These are phyloP conservation scores for Noctua janthina DNA, from an alignment of 2,888 invertebrate genomes.

Conservation along the genomic window DNA sequence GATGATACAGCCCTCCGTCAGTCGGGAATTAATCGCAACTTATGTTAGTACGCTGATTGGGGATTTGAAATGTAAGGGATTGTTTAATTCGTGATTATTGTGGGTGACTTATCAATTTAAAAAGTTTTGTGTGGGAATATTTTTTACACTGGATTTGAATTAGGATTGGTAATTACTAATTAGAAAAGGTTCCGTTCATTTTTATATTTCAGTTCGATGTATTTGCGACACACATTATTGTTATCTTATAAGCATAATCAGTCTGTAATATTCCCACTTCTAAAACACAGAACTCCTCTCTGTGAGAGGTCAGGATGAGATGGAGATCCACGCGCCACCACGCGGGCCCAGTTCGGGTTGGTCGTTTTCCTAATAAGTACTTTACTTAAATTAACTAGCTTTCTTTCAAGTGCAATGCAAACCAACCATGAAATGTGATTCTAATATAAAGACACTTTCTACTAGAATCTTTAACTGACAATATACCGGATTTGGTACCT, in stretches of 20 bases:
- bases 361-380: neutral
- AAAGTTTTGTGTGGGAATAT: neutral
- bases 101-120: constrained; percentile 27
- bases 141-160: neutral
- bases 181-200: neutral
- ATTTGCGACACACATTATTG: neutral
- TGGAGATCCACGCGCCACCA: neutral
- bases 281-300: neutral
- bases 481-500: constrained; percentile 33
- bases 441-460: constrained; percentile 13
- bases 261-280: accelerated
- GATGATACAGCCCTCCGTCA: constrained; percentile 41
- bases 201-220: neutral
- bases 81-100: constrained; percentile 36
- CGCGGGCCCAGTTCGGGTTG: neutral
- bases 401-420: neutral
- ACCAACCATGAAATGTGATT: neutral
- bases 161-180: neutral
- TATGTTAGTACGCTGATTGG: constrained; percentile 57
- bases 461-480: constrained; percentile 9
- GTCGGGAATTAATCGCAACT: constrained; percentile 63
- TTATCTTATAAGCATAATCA: neutral
- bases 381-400: too few species aligned
- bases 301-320: neutral
- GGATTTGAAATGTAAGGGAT: constrained; percentile 42